Base-by-base conservation (phyloP, 2,113 vertebrate species). In the Petaurus breviceps region DNA sequence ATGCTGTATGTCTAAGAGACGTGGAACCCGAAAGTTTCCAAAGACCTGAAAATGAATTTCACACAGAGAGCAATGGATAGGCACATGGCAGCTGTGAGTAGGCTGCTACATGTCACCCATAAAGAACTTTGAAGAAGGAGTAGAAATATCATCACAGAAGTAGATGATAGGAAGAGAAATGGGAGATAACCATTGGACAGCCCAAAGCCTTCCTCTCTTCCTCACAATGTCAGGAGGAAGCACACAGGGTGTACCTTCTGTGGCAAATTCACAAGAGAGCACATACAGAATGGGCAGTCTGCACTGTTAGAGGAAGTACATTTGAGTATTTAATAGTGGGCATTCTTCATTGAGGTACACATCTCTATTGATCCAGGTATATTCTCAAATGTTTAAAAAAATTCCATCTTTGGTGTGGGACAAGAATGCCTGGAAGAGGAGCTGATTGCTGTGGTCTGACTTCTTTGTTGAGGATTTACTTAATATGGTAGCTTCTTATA, bases 401-500 rank as follows among this genome's bases (percentile, higher is more conserved):
- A 8, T 91, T 96, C 57, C n/a, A 11, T 93, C 54, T 26, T 0
- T 92, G 51, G 54, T 91, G 89, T 94, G 94, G 43, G 28, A 91
- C 8, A 94, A 57, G 68, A 84, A 84, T 84, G 68, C 6, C 68
- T 84, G n/a, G 19, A 77, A 43, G n/a, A 84, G 37, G 37, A 77
- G 31, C 43, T 84, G 31, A 84, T 84, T 84, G 7, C 19, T 84
- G 19, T 19, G n/a, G 5, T 43, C 68, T 84, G 19, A 84, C 19
- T n/a, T 94, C 25, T 94, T 96, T 93, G 47, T 96, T 93, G 37
- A 97, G 90, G 92, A 68, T 96, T 77, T 57, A 51, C 37, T 77
- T 77, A 77, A n/a, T 77, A 77, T 77, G n/a, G 14, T 77, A 77
- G 16, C 14, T 77, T 31, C 37, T 19, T 77, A 77, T 77, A 19